phyloP scores from a whole-genome alignment of 2,888 invertebrate genomes.

The Zonitis immaculata region DNA sequence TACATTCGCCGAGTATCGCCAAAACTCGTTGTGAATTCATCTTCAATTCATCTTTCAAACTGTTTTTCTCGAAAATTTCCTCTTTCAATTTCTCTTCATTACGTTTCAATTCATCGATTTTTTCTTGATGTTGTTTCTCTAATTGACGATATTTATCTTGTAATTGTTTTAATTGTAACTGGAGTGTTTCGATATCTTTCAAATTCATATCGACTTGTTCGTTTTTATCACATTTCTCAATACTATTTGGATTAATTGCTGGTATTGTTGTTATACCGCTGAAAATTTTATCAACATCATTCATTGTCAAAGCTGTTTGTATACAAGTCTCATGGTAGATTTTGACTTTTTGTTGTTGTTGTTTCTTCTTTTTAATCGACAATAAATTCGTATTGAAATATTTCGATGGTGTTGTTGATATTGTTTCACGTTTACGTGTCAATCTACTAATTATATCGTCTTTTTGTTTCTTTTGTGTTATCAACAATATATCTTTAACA shows the following conservation, averaged over 20 bases:
- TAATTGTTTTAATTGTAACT: constrained; percentile 55
- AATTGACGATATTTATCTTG: constrained; percentile 61
- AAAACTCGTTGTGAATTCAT: constrained; percentile 69
- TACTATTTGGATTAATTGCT: constrained; percentile 37
- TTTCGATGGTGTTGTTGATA: constrained; percentile 24
- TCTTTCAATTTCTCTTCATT: constrained; percentile 60
- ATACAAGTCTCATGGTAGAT: constrained; percentile 77
- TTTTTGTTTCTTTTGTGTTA: constrained; percentile 12
- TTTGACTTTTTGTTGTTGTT: constrained; percentile 56
- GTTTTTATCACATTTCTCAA: constrained; percentile 38
- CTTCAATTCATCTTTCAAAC: constrained; percentile 68
- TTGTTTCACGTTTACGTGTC: constrained; percentile 21
- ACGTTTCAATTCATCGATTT: constrained; percentile 50
- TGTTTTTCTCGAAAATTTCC: constrained; percentile 68
- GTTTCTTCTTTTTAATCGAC: constrained; percentile 45
- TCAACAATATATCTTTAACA: constrained; percentile 38
- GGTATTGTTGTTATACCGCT: constrained; percentile 53
- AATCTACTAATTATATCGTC: not conserved
- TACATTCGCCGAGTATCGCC: constrained; percentile 55
- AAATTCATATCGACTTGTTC: constrained; percentile 56
- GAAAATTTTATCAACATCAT: constrained; percentile 68
- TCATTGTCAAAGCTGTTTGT: constrained; percentile 71
- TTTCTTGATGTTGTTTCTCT: constrained; percentile 45
- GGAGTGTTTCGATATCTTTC: constrained; percentile 59
- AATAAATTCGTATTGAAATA: constrained; percentile 39